These are phyloP conservation scores for Heteractis magnifica DNA, from an alignment of 92 coral and sea anemone genomes.

Conservation along the genomic window DNA sequence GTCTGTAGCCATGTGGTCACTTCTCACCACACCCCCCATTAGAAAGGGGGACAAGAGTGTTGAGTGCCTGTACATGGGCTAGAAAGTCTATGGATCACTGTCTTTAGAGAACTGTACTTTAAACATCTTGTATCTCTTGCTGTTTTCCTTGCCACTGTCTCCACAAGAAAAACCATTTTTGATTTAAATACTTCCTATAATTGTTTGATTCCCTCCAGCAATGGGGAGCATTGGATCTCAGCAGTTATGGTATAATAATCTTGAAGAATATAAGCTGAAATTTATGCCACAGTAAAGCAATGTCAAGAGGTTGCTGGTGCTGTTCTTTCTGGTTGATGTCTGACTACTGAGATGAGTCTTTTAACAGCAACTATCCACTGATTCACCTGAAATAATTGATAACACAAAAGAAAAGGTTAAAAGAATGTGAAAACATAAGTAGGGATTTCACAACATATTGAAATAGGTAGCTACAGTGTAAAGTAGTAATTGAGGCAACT, in stretches of 20 bases:
- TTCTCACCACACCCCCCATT: background rate
- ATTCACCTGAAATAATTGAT: constrained; percentile 62
- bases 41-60: too few species aligned
- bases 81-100: too few species aligned
- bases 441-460: too few species aligned
- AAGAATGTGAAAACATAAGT: background rate
- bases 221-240: background rate
- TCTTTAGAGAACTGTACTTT: background rate
- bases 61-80: too few species aligned
- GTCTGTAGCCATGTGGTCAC: background rate
- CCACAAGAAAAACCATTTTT: background rate
- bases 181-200: constrained; percentile 1
- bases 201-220: background rate
- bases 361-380: constrained; percentile 99
- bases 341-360: constrained; percentile 76
- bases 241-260: background rate
- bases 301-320: constrained; percentile 7
- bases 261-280: background rate
- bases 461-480: too few species aligned
- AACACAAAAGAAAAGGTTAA: background rate
- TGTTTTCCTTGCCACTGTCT: background rate
- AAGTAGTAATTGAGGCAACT: too few species aligned
- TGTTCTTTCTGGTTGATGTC: constrained; percentile 25
- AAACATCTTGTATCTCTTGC: background rate
- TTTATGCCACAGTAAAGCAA: background rate